phyloP scores from a whole-genome alignment of 2,113 vertebrate species.

The Bos javanicus region DNA sequence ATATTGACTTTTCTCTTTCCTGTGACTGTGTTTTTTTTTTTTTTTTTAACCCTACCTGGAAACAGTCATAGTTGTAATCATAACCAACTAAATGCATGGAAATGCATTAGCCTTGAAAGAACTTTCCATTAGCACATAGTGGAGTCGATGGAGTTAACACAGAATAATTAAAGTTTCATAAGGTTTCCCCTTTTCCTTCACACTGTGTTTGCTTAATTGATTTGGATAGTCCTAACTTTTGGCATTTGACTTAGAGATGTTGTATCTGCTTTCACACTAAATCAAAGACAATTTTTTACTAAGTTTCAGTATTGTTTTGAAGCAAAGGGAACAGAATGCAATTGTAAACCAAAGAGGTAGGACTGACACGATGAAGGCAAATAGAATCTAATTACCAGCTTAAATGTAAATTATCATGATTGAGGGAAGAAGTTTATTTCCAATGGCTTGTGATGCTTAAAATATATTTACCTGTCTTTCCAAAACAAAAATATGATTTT shows the following conservation, averaged over 20 bases:
- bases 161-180: neutral
- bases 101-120: slow-evolving; percentile 25
- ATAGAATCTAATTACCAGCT: neutral
- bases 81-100: slow-evolving; percentile 28
- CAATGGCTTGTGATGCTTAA: neutral
- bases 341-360: neutral
- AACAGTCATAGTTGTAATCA: slow-evolving; percentile 44
- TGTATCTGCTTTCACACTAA: slow-evolving; percentile 11
- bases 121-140: neutral
- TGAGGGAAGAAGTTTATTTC: neutral
- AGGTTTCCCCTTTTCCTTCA: neutral
- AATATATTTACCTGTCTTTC: neutral
- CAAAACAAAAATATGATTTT: neutral
- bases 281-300: neutral
- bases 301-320: neutral
- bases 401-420: neutral
- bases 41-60: slow-evolving; percentile 7
- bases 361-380: neutral
- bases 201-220: neutral
- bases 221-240: neutral
- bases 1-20: slow-evolving; percentile 56
- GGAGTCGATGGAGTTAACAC: neutral
- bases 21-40: neutral
- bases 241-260: neutral
- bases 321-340: neutral